phyloP scores from a whole-genome alignment of 2,113 vertebrate genomes.

The Xiphophorus maculatus region DNA sequence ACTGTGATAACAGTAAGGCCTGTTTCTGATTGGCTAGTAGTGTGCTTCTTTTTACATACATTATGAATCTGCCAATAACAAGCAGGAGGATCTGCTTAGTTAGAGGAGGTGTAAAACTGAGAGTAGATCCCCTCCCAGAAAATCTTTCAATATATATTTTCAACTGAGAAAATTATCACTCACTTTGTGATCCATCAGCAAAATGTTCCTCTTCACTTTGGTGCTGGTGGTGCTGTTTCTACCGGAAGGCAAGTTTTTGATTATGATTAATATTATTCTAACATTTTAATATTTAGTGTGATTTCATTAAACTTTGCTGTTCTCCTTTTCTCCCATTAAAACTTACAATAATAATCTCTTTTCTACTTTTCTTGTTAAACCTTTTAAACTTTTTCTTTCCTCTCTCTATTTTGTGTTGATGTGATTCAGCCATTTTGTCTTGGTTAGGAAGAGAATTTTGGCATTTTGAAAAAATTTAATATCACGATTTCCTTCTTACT shows the following conservation, averaged over 20 bases:
- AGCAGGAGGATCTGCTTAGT: too few relatives aligned
- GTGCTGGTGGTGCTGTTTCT: constrained; percentile 51
- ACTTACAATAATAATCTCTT: not conserved
- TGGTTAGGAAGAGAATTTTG: not conserved
- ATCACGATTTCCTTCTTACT: not conserved
- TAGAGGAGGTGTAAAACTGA: constrained; percentile 8
- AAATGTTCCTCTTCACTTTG: constrained; percentile 47
- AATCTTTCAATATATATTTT: not conserved
- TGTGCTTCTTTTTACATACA: too few relatives aligned
- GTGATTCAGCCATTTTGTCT: not conserved
- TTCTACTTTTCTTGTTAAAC: not conserved
- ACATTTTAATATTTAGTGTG: not conserved
- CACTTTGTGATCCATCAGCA: not conserved
- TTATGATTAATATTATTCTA: not conserved
- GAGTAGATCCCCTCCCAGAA: not conserved
- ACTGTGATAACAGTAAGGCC: too few relatives aligned
- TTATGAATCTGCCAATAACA: too few relatives aligned
- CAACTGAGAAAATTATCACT: not conserved
- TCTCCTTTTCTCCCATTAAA: not conserved
- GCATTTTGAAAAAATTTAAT: too few relatives aligned
- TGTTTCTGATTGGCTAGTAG: too few relatives aligned
- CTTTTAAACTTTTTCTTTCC: not conserved
- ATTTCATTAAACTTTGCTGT: not conserved
- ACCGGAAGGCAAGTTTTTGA: constrained; percentile 40
- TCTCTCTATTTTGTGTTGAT: too few relatives aligned